A percentile compares a stretch with the other conserved stretches of the same genome.
Evolutionary conservation across 2,797 vertebrate genomes (phyloP).

Genomic region (Melanogrammus aeglefinus): DNA sequence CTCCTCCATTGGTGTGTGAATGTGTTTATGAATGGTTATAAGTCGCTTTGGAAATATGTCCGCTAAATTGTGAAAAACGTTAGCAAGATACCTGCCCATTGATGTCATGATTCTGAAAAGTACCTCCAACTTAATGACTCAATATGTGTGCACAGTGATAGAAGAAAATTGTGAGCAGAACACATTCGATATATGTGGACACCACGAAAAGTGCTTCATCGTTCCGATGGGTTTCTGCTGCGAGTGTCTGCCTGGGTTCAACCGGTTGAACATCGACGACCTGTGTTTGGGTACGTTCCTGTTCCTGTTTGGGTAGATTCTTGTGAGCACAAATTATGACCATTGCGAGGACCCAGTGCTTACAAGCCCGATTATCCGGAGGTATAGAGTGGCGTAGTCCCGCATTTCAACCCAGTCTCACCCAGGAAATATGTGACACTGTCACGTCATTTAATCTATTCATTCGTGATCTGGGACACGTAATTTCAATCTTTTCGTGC

Average conservation of each 20-base stretch:
- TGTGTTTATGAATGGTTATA: too few species aligned
- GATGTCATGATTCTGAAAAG: neutral
- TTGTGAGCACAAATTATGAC: neutral
- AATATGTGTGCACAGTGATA: slow-evolving; percentile 24
- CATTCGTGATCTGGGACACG: too few species aligned
- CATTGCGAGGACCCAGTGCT: neutral
- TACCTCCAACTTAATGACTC: neutral
- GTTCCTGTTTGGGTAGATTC: neutral
- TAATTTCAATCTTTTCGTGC: too few species aligned
- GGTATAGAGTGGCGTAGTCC: neutral
- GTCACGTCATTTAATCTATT: too few species aligned
- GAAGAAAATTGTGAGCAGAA: slow-evolving; percentile 17
- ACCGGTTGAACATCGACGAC: rapidly evolving
- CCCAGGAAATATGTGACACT: too few species aligned
- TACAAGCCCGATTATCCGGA: neutral
- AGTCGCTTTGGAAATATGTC: too few species aligned
- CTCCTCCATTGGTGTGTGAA: too few species aligned
- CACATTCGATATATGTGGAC: neutral
- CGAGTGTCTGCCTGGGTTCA: slow-evolving; percentile 30
- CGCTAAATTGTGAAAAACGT: too few species aligned
- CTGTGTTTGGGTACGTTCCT: slow-evolving; percentile 45
- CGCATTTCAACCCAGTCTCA: too few species aligned
- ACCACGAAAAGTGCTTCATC: neutral
- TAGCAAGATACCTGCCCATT: neutral
- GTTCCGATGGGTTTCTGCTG: slow-evolving; percentile 42